Base-by-base conservation (phyloP, 2,888 invertebrate species). In the Parapristionchus giblindavisi region DNA sequence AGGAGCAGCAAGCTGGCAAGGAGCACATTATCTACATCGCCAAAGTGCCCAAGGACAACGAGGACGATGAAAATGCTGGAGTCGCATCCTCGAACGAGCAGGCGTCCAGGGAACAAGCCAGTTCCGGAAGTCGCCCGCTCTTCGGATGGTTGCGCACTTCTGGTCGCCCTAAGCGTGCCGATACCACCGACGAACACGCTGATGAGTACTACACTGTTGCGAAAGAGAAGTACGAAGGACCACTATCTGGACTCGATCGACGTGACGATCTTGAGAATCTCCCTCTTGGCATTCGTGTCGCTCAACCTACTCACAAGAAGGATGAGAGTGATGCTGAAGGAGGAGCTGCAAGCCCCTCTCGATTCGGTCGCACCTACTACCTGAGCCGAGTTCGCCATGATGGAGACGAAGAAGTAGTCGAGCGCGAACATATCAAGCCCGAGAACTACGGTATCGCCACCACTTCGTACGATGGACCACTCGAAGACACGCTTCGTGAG, bases 251-350 rank as follows among this genome's bases (percentile, higher is more conserved):
- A 40, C 65, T 65, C 43, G 65, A 65, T 36, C 65, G 65, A 43
- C 65, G 65, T 48, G 48, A 65, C 48, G 65, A 65, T 48, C 48
- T 65, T 29, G 65, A 65, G 65, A 65, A 65, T 32, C 65, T 65
- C 43, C 65, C 65, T 43, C 65, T 65, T 14, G 40, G 40, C 40
- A 38, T 63, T 24, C 36, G 63, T 63, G 63, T 63, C 27, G 40
- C 36, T 40, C 63, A 38, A 14, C 63, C 63, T 24, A 36, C 63
- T 11, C 38, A 36, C 24, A 40, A 63, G 36, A 40, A 36, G 63
- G 38, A 63, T 36, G n/a, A 8, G 40, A 24, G 29, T 11, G 27
- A 36, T 24, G 63, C 11, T 8, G 63, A 24, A 24, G 27, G 24
- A 1, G 63, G 40, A 63, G 63, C 63, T 11, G 40, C 63, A 36